Evolutionary conservation across 2,797 vertebrate genomes (phyloP).

Genomic region (Pseudochromis fuscus): DNA sequence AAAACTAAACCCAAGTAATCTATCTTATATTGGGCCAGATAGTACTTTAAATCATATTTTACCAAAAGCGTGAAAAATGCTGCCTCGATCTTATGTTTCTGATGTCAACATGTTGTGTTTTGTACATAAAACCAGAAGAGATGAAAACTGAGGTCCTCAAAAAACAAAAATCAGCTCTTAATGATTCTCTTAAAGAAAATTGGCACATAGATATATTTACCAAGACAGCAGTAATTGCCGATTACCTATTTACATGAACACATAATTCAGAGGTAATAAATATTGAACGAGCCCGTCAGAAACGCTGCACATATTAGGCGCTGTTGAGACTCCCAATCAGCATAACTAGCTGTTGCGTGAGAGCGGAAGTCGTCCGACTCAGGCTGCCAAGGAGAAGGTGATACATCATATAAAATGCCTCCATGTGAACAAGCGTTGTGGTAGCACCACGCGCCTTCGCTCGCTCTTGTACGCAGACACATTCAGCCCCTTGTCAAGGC

Average conservation of each 20-base stretch:
- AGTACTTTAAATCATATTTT: neutral
- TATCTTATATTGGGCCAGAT: neutral
- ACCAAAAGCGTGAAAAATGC: neutral
- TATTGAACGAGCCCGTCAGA: too few relatives aligned
- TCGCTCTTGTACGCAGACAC: conserved; percentile 50
- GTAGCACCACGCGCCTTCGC: conserved; percentile 23
- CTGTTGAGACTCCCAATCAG: too few relatives aligned
- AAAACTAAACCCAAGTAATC: neutral
- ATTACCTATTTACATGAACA: too few relatives aligned
- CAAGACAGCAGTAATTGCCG: too few relatives aligned
- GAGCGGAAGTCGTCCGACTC: neutral
- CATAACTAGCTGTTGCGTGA: conserved; percentile 1
- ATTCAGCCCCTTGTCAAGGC: conserved; percentile 69
- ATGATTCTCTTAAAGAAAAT: too few relatives aligned
- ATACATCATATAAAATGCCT: conserved; percentile 13
- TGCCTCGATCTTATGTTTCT: neutral
- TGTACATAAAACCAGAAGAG: too few relatives aligned
- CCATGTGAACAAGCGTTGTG: conserved; percentile 15
- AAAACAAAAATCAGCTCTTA: too few relatives aligned
- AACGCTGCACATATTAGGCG: too few relatives aligned
- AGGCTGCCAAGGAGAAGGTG: neutral
- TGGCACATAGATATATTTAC: too few relatives aligned
- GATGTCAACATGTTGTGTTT: neutral
- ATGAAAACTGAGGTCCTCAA: too few relatives aligned
- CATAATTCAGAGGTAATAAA: too few relatives aligned